A percentile compares a stretch with the other conserved stretches of the same genome.
phyloP scores from a whole-genome alignment of 1,140 invertebrate species.

The Pseudomyrmex sp. region DNA sequence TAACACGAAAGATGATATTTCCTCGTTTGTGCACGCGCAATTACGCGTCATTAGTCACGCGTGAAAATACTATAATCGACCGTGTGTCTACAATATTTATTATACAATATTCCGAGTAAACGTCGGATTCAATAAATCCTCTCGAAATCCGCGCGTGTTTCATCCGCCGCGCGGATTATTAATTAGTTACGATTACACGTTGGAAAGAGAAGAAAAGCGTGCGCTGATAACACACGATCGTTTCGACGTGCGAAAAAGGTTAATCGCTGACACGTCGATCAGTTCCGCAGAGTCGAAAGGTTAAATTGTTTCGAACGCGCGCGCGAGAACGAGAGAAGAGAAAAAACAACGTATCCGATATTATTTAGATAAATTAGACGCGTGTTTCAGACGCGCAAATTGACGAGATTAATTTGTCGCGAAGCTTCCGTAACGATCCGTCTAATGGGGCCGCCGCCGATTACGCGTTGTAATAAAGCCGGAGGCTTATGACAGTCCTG shows the following conservation, averaged over 20 bases:
- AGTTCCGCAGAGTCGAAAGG: neutral
- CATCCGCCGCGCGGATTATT: neutral
- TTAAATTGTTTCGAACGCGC: constrained; percentile 1
- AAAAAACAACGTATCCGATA: neutral
- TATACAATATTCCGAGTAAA: neutral
- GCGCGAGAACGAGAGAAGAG: too few species aligned
- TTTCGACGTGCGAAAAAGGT: neutral
- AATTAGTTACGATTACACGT: too few species aligned
- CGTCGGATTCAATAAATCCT: neutral
- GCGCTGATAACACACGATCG: constrained; percentile 4
- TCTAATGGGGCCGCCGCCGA: constrained; percentile 37
- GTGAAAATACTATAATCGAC: constrained; percentile 2
- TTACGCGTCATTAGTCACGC: neutral
- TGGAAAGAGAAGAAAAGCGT: neutral
- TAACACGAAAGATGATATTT: neutral
- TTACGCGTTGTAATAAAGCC: constrained; percentile 12
- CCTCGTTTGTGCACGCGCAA: neutral
- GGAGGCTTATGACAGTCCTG: constrained; percentile 19
- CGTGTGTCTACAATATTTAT: neutral
- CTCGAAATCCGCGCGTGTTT: neutral
- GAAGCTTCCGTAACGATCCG: constrained; percentile 19
- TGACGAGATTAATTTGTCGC: constrained; percentile 47
- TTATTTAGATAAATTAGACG: neutral
- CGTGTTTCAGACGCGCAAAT: constrained; percentile 15
- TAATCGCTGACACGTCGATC: constrained; percentile 2